Percentiles rank a stretch among this genome's conserved stretches.
Evolutionary conservation across 2,113 vertebrate species (phyloP).

Genomic region (Galbula dea): DNA sequence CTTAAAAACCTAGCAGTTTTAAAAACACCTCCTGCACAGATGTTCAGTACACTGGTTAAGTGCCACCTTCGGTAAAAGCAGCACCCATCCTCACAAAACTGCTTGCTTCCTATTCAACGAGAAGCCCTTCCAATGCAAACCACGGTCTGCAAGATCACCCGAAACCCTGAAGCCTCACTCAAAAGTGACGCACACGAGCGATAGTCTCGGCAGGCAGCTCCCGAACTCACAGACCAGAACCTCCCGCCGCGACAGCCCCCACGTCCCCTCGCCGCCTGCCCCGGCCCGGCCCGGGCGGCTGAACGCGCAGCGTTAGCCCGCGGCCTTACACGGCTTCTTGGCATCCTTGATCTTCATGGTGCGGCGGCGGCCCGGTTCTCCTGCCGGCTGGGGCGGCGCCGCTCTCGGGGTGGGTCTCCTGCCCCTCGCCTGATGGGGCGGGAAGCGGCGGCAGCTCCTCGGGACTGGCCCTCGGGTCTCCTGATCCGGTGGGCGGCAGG

Average conservation of each 20-base stretch:
- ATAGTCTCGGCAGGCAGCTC: not conserved
- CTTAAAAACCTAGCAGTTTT: not conserved
- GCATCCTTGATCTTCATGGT: slow-evolving; percentile 85
- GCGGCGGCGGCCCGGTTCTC: not conserved
- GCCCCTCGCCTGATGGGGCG: slow-evolving; percentile 30
- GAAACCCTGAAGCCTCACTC: not conserved
- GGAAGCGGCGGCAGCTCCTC: not conserved
- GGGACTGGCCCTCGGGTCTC: not conserved
- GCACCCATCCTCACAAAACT: not conserved
- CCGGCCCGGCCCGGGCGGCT: not conserved
- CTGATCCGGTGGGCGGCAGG: not conserved
- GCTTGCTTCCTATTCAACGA: too few species aligned
- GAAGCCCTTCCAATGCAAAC: not conserved
- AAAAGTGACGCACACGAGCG: not conserved
- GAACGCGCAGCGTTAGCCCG: not conserved
- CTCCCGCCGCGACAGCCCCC: not conserved
- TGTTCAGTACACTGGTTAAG: not conserved
- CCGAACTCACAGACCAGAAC: not conserved
- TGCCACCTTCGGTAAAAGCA: not conserved
- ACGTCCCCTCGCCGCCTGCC: not conserved
- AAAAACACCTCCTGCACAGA: not conserved
- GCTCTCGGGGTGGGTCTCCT: not conserved
- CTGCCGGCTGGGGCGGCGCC: not conserved
- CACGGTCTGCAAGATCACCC: fast-evolving
- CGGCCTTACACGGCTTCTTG: slow-evolving; percentile 80